A percentile compares a stretch with the other conserved stretches of the same genome.
These are phyloP conservation scores for Rhombomys opimus DNA, from an alignment of 2,113 vertebrate species.

Conservation along the genomic window DNA sequence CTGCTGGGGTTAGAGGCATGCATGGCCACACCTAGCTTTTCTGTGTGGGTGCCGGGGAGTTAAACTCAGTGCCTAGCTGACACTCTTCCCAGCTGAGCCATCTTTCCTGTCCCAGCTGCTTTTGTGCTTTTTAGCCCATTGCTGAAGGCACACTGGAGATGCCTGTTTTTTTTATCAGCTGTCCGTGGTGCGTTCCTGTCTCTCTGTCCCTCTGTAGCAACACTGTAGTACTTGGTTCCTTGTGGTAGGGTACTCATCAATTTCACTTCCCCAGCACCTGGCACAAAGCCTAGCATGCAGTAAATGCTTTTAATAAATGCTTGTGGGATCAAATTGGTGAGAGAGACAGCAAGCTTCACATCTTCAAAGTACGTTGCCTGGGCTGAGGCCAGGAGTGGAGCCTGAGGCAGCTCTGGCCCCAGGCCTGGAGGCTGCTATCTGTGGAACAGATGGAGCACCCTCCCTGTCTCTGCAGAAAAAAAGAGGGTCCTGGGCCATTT, in stretches of 20 bases:
- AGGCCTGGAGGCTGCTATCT: conserved; percentile 23
- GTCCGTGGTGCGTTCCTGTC: background rate
- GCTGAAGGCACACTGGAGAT: background rate
- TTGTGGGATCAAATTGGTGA: conserved; percentile 35
- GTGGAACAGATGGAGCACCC: conserved; percentile 29
- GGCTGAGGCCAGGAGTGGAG: background rate
- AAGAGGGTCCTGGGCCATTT: conserved; percentile 47
- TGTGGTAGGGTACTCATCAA: background rate
- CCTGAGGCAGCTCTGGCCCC: conserved; percentile 30
- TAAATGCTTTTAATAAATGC: conserved; percentile 66
- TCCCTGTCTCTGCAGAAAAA: background rate
- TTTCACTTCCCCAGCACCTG: background rate
- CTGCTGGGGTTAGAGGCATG: background rate
- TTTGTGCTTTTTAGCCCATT: background rate
- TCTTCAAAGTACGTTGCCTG: conserved; percentile 17
- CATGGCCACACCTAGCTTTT: background rate
- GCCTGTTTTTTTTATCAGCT: background rate
- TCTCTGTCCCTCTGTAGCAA: background rate
- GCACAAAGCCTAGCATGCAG: conserved; percentile 44
- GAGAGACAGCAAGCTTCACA: conserved; percentile 40
- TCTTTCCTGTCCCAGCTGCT: background rate
- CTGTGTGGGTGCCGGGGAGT: background rate
- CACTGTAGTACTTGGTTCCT: background rate
- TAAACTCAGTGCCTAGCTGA: background rate
- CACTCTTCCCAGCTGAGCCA: too few species aligned